Base-by-base conservation (phyloP, 2,888 invertebrate species). In the Cephus pygmeus region DNA sequence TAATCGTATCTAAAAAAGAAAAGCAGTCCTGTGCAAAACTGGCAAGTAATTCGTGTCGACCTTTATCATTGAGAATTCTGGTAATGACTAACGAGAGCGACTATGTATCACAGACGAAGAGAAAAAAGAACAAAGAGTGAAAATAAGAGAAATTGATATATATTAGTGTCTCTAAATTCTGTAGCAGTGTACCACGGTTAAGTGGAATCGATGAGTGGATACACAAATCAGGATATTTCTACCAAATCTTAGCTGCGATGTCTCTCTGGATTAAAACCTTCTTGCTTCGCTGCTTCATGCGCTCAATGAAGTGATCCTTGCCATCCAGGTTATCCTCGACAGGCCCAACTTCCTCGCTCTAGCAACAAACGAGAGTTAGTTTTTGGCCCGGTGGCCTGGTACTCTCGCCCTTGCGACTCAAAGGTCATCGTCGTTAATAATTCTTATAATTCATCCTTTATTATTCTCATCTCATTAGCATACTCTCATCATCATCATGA, bases 241-340 rank as follows among this genome's bases (percentile, higher is more conserved):
- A 88, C 89, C 90, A 89, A 84, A 87, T 85, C 84, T 88, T 88
- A 82, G 89, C 89, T 81, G 89, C 89, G 82, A 89, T 87, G 85
- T 87, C 87, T 85, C 89, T 87, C 85, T 86, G 87, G 85, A 89
- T 87, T 86, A 89, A 87, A 81, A 89, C 89, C 85, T 83, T 87
- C 87, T 89, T 89, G 89, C 89, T 89, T 84, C 89, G 87, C 83
- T 89, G 88, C 86, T 89, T 89, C 89, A 89, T 89, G 82, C 89
- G 89, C 80, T 89, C 89, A 88, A 89, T 89, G 89, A 89, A 89
- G 83, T 82, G 83, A 82, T 87, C 89, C 88, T 87, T 87, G 82
- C 86, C 88, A 12, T 88, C 83, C 86, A 85, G 85, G 82, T 86
- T 87, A 81, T 79, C 87, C 81, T 82, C 85, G 82, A 76, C 84